Base-by-base conservation (phyloP, 2,888 invertebrate genomes). In the Dryocosmus kuriphilus region DNA sequence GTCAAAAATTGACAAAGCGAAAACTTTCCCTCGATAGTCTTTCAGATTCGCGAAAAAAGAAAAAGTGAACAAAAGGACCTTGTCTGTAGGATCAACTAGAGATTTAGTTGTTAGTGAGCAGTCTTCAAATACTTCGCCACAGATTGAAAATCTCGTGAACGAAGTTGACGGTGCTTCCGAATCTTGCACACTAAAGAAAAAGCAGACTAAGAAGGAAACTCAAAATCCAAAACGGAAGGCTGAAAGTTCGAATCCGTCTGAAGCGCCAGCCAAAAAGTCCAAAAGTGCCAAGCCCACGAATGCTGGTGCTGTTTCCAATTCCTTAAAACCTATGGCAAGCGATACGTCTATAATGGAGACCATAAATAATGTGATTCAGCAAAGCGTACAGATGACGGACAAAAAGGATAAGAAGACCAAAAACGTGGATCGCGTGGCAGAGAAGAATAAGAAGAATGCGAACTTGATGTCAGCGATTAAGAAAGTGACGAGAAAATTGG, bases 1-100 rank as follows among this genome's bases (percentile, higher is more conserved):
- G 94, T 62, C 92, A 94, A 84, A 94, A 94, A 86, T 92, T 94
- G 22, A 92, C 92, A 87, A 93, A 93, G 83, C 87, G 93, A 77
- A 93, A 93, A 86, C 86, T 93, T 41, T 93, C 93, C 1, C 83
- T 92, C 65, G 91, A 92, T 76, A 93, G 90, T 84, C 90, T 84
- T 79, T 91, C 75, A 92, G 87, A 77, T 74, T n/a, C 65, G 75
- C 3, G 80, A 0, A 11, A 77, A 78, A 30, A 83, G 80, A 86
- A 77, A 89, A 87, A 90, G 90, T 86, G 88, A 92, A 82, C 90
- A 93, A 87, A 85, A 89, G 91, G 38, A 89, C 89, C 1, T 79
- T 89, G 55, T 91, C 90, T 30, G 89, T 89, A 2, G 90, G 89
- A 7, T 88, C 90, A 63, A 86, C 87, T 6, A 85, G 86, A 38